Conservation (phyloP, 2,113 vertebrate species). For the Anarrhichthys ocellatus region DNA sequence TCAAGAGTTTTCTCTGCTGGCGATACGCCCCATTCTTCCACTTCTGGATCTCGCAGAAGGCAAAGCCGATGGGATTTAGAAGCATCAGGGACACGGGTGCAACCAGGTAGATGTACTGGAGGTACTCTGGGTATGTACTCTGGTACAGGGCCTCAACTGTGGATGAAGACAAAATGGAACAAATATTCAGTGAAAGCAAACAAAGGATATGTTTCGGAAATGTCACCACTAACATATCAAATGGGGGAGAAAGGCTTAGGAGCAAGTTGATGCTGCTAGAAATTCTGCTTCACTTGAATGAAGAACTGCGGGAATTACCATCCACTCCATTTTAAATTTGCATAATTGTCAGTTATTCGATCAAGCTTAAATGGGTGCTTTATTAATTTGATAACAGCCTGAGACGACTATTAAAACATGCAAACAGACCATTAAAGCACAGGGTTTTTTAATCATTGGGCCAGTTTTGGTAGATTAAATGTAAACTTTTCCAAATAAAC, state of each 20-base stretch:
- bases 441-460: not conserved
- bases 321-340: not conserved
- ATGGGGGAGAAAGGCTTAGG: not conserved
- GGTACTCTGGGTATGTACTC: slow-evolving; percentile 93
- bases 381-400: not conserved
- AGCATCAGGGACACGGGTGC: slow-evolving; percentile 97
- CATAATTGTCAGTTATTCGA: not conserved
- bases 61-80: slow-evolving; percentile 96
- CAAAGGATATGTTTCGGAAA: not conserved
- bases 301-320: not conserved
- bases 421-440: not conserved
- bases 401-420: not conserved
- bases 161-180: slow-evolving; percentile 64
- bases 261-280: not conserved
- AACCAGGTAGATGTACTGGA: slow-evolving; percentile 98
- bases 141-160: slow-evolving; percentile 96
- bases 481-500: not conserved
- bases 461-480: not conserved
- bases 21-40: slow-evolving; percentile 86
- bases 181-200: not conserved
- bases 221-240: too few species aligned
- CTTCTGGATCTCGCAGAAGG: slow-evolving; percentile 97
- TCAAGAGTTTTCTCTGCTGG: slow-evolving; percentile 88
- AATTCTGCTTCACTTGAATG: not conserved
- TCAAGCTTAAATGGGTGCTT: not conserved